These are phyloP conservation scores for Pantala flavescens DNA, from an alignment of 1,140 invertebrate genomes.

Conservation along the genomic window DNA sequence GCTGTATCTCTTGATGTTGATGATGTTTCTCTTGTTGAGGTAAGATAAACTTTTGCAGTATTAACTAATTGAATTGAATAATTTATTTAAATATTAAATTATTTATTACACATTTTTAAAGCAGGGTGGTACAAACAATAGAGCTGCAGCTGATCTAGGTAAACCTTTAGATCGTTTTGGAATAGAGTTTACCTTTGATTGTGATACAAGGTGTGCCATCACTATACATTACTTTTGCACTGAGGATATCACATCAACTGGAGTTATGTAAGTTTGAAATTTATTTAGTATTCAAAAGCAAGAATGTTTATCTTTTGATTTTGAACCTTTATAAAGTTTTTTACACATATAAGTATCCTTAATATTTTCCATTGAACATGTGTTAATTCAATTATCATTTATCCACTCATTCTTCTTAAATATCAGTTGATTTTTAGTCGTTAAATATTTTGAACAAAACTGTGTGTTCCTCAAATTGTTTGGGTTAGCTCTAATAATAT, in stretches of 20 bases:
- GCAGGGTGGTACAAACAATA: neutral
- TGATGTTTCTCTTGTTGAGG: neutral
- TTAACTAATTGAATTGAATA: neutral
- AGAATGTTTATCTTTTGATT: no score
- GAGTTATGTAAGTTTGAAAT: constrained; percentile 25
- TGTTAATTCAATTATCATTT: no score
- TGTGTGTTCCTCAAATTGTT: no score
- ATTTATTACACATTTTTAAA: neutral
- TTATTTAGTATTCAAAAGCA: no score
- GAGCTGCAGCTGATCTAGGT: neutral
- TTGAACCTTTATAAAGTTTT: no score
- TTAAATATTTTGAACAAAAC: no score
- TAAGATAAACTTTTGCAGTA: neutral
- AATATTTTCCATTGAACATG: no score
- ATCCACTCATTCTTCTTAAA: no score
- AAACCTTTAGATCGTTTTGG: constrained; percentile 50
- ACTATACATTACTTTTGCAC: constrained; percentile 92
- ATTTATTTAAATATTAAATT: no score
- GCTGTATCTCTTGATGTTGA: neutral
- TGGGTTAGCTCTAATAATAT: no score
- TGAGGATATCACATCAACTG: constrained; percentile 66
- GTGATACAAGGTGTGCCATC: constrained; percentile 86
- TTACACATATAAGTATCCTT: no score
- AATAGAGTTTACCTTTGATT: constrained; percentile 95
- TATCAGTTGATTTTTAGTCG: no score